Percentiles rank a stretch among this genome's conserved stretches.
These are phyloP conservation scores for Notoglanidium macrostoma DNA, from an alignment of 2,797 vertebrate genomes.

Conservation along the genomic window DNA sequence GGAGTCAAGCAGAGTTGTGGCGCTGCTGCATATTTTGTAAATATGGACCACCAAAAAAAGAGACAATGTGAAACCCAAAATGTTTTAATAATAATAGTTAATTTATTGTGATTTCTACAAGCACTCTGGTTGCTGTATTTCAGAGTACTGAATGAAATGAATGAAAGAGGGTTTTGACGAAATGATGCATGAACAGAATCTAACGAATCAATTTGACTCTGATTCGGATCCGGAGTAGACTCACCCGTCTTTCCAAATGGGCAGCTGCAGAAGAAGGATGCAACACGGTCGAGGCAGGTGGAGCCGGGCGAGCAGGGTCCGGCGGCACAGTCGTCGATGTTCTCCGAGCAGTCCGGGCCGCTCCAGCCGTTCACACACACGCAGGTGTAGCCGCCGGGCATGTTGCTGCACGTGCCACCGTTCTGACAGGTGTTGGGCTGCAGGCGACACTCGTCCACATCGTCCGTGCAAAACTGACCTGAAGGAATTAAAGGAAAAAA, in stretches of 20 bases:
- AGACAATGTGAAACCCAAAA: background rate
- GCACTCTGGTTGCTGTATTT: background rate
- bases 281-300: conserved; percentile 79
- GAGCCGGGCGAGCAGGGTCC: conserved; percentile 74
- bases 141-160: background rate
- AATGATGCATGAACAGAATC: background rate
- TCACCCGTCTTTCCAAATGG: conserved; percentile 79
- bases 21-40: background rate
- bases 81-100: too few relatives aligned
- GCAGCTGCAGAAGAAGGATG: conserved; percentile 79
- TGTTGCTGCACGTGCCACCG: conserved; percentile 81
- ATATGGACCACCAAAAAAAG: background rate
- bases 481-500: background rate
- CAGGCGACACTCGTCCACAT: conserved; percentile 82
- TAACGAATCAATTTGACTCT: background rate
- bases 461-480: conserved; percentile 83
- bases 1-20: background rate
- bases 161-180: background rate
- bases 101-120: background rate
- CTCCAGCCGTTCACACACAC: conserved; percentile 85
- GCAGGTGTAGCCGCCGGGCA: conserved; percentile 73
- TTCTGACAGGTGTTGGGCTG: conserved; percentile 85
- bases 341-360: conserved; percentile 79
- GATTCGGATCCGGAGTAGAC: background rate
- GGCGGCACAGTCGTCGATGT: conserved; percentile 79